phyloP scores from a whole-genome alignment of 1,140 invertebrate genomes.

The Zophobas atratus region DNA sequence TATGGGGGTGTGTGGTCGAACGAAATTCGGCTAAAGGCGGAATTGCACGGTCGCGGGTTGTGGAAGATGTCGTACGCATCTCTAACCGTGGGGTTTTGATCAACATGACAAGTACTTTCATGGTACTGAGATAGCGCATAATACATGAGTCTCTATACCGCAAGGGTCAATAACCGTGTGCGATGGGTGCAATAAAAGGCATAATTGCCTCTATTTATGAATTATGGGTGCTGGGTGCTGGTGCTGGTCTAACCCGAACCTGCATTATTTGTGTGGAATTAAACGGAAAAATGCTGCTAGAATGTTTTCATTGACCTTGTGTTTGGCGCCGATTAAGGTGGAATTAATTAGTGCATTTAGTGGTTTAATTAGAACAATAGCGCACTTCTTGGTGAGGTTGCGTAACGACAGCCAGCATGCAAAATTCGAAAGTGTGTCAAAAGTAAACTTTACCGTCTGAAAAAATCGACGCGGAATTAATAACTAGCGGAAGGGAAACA shows the following conservation, averaged over 20 bases:
- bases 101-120: slow-evolving; percentile 32
- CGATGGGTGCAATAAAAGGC: slow-evolving; percentile 39
- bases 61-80: slow-evolving; percentile 1
- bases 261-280: background rate
- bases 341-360: slow-evolving; percentile 43
- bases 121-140: slow-evolving; percentile 33
- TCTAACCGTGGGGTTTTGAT: slow-evolving; percentile 27
- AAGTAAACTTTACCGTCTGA: background rate
- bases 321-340: slow-evolving; percentile 44
- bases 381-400: slow-evolving; percentile 15
- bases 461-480: too few species aligned
- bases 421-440: slow-evolving; percentile 51
- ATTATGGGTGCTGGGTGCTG: background rate
- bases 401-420: slow-evolving; percentile 34
- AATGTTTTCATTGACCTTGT: slow-evolving; percentile 47
- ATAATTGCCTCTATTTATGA: slow-evolving; percentile 21
- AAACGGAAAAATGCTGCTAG: slow-evolving; percentile 42
- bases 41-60: background rate
- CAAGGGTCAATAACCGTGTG: slow-evolving; percentile 51
- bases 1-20: background rate
- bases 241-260: too few species aligned
- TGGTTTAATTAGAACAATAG: slow-evolving; percentile 46
- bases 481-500: too few species aligned
- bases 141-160: slow-evolving; percentile 46
- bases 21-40: background rate